phyloP scores from a whole-genome alignment of 2,888 invertebrate genomes.

The Cheilosia impressa region DNA sequence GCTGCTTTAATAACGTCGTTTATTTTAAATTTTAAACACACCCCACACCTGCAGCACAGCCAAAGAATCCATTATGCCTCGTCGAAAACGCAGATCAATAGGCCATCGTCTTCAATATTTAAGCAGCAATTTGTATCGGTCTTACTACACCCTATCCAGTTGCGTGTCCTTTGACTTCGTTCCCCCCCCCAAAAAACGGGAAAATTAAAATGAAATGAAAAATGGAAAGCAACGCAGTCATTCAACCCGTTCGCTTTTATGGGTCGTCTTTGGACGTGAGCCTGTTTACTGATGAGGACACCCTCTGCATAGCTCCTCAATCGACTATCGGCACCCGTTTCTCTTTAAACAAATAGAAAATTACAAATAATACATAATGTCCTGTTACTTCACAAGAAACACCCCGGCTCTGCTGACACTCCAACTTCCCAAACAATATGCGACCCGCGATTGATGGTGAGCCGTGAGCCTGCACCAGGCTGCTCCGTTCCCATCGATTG shows the following conservation, averaged over 20 bases:
- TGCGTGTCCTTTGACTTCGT: too few species aligned
- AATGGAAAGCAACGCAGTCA: conserved; percentile 55
- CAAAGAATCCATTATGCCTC: too few species aligned
- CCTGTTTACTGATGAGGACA: conserved; percentile 57
- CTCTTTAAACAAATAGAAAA: conserved; percentile 28
- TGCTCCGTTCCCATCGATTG: neutral
- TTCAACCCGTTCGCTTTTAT: conserved; percentile 61
- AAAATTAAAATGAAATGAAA: conserved; percentile 61
- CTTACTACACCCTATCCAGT: too few species aligned
- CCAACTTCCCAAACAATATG: conserved; percentile 12
- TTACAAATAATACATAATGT: conserved; percentile 60
- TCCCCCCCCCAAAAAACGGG: neutral
- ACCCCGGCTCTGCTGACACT: conserved; percentile 13
- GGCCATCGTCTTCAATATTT: too few species aligned
- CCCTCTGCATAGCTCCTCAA: conserved; percentile 1
- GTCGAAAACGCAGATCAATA: too few species aligned
- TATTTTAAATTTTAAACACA: too few species aligned
- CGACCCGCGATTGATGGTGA: conserved; percentile 19
- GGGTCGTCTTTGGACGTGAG: conserved; percentile 56
- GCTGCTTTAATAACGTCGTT: too few species aligned
- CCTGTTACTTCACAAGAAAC: conserved; percentile 5
- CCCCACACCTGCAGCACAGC: too few species aligned
- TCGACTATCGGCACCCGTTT: neutral
- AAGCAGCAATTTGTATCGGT: too few species aligned
- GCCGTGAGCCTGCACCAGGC: neutral